A percentile compares a stretch with the other conserved stretches of the same genome.
Evolutionary conservation across 1,140 invertebrate genomes (phyloP).

Genomic region (Capitella teleta): DNA sequence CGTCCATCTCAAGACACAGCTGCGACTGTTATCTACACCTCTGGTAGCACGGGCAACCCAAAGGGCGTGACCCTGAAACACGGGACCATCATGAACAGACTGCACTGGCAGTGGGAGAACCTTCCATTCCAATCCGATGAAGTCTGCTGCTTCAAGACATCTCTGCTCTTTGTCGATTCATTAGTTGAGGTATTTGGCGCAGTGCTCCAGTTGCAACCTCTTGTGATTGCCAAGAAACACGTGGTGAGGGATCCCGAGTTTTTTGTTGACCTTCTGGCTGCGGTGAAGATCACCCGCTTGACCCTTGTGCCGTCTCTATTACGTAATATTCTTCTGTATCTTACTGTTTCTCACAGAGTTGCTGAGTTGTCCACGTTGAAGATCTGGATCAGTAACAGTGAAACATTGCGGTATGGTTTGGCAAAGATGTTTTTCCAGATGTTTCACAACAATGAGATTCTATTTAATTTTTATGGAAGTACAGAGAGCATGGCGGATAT

Average conservation of each 20-base stretch:
- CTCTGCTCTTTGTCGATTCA: conserved; percentile 77
- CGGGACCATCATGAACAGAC: conserved; percentile 56
- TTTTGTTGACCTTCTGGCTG: conserved; percentile 54
- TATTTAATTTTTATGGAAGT: conserved; percentile 81
- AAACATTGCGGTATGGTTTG: conserved; percentile 55
- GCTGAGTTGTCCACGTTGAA: conserved; percentile 48
- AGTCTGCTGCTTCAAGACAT: conserved; percentile 70
- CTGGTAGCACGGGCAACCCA: conserved; percentile 9
- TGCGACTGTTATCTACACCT: conserved; percentile 6
- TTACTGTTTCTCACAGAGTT: conserved; percentile 22
- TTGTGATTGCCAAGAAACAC: conserved; percentile 54
- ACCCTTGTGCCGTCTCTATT: conserved; percentile 73
- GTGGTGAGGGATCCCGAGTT: conserved; percentile 40
- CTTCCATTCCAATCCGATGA: conserved; percentile 60
- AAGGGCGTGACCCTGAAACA: conserved; percentile 7
- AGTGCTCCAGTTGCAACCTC: conserved; percentile 53
- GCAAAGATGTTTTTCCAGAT: conserved; percentile 58
- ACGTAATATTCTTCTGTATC: conserved; percentile 60
- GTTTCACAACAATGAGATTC: conserved; percentile 50
- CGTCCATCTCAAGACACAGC: background rate
- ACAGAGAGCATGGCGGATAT: conserved; percentile 79
- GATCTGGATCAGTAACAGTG: conserved; percentile 73
- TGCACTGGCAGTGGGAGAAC: conserved; percentile 70
- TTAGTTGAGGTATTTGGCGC: conserved; percentile 75
- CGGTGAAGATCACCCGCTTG: conserved; percentile 58